Evolutionary conservation across 2,888 invertebrate species (phyloP).

Genomic region (Oasisia sp.): DNA sequence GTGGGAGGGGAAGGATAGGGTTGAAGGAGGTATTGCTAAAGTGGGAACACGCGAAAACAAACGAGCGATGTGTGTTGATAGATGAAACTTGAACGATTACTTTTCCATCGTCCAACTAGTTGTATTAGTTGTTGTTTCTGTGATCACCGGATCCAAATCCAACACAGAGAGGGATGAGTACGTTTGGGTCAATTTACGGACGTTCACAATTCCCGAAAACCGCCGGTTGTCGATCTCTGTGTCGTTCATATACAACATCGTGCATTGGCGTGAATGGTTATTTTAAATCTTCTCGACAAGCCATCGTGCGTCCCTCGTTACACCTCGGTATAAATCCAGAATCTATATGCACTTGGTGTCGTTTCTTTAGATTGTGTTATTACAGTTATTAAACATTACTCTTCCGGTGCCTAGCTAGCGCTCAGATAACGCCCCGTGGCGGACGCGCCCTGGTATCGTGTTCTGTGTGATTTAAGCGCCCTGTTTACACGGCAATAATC

Average conservation of each 20-base stretch:
- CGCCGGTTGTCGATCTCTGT: background rate
- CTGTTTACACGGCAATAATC: conserved; percentile 3
- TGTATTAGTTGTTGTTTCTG: background rate
- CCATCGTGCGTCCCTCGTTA: background rate
- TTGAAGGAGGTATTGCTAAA: background rate
- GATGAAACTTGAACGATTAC: background rate
- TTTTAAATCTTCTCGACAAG: background rate
- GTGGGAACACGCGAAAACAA: background rate
- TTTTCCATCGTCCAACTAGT: background rate
- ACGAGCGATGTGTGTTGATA: background rate
- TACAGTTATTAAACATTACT: background rate
- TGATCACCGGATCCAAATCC: no score
- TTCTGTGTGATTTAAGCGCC: background rate
- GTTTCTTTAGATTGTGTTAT: background rate
- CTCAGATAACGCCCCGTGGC: no score
- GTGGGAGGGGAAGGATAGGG: background rate
- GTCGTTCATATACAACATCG: background rate
- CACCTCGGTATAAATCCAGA: background rate
- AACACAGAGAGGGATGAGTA: background rate
- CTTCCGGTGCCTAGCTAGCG: background rate
- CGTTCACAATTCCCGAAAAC: background rate
- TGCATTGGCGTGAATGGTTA: background rate
- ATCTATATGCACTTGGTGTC: background rate
- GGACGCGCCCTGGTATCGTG: background rate
- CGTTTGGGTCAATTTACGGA: background rate